These are phyloP conservation scores for Leptopilina syphax DNA, from an alignment of 2,888 invertebrate species.

Conservation along the genomic window DNA sequence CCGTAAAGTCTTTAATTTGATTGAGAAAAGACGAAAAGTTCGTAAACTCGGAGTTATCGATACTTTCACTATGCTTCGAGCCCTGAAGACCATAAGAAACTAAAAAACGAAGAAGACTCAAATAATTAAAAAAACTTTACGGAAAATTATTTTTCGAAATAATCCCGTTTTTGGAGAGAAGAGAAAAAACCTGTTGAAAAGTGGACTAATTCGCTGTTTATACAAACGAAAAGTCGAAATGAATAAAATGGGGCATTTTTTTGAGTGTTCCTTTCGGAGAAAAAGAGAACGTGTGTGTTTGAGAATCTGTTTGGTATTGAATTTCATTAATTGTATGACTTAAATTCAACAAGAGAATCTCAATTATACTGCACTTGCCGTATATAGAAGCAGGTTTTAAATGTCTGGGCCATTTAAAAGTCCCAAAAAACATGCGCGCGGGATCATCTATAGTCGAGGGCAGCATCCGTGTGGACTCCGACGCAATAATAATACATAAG, in stretches of 20 bases:
- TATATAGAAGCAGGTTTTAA: slow-evolving; percentile 27
- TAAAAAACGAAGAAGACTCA: too few species aligned
- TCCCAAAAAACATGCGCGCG: background rate
- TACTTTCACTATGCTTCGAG: too few species aligned
- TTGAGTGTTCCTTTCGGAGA: background rate
- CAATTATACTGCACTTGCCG: slow-evolving; percentile 26
- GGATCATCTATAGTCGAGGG: too few species aligned
- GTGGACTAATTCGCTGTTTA: too few species aligned
- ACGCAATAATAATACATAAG: slow-evolving; percentile 19
- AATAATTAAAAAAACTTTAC: background rate
- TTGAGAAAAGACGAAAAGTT: too few species aligned
- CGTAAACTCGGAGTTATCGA: too few species aligned
- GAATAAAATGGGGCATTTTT: background rate
- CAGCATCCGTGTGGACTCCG: slow-evolving; percentile 16
- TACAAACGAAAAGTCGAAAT: background rate
- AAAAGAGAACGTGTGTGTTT: background rate
- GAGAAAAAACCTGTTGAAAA: too few species aligned
- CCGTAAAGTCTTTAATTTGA: too few species aligned
- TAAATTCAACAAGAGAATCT: slow-evolving; percentile 22
- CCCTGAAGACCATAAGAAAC: too few species aligned
- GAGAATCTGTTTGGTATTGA: slow-evolving; percentile 27
- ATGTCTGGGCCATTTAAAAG: slow-evolving; percentile 37
- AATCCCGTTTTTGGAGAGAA: too few species aligned
- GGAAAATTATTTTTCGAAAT: background rate
- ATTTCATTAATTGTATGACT: slow-evolving; percentile 37